Conservation (phyloP, 2,113 vertebrate genomes). For the Cyprinodon tularosa region DNA sequence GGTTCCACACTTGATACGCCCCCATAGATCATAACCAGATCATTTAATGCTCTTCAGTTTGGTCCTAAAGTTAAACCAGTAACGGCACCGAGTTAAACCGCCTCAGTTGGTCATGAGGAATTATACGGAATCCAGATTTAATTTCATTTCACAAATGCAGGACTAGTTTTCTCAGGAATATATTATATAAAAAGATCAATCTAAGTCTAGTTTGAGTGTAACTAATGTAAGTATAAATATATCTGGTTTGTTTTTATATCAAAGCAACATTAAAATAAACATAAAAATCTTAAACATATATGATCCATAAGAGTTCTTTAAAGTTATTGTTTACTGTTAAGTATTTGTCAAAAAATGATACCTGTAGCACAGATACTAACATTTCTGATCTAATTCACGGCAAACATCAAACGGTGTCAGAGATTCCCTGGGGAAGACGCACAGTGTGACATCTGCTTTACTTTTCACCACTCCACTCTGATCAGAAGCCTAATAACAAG, state of each 20-base stretch:
- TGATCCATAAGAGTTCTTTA: background rate
- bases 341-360: no score
- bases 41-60: background rate
- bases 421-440: no score
- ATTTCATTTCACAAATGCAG: background rate
- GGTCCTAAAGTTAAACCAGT: background rate
- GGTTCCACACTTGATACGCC: background rate
- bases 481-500: no score
- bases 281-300: background rate
- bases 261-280: background rate
- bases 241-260: background rate
- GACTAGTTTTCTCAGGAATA: background rate
- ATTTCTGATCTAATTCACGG: no score
- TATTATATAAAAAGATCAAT: background rate
- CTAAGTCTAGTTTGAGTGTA: background rate
- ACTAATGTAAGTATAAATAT: background rate
- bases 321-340: no score
- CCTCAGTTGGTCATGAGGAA: background rate
- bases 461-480: no score
- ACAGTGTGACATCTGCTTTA: no score
- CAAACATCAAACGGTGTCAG: no score
- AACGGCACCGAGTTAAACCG: background rate
- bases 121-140: background rate
- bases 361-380: no score
- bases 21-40: background rate